phyloP scores from a whole-genome alignment of 2,888 invertebrate genomes.

The Pristionchus exspectatus region DNA sequence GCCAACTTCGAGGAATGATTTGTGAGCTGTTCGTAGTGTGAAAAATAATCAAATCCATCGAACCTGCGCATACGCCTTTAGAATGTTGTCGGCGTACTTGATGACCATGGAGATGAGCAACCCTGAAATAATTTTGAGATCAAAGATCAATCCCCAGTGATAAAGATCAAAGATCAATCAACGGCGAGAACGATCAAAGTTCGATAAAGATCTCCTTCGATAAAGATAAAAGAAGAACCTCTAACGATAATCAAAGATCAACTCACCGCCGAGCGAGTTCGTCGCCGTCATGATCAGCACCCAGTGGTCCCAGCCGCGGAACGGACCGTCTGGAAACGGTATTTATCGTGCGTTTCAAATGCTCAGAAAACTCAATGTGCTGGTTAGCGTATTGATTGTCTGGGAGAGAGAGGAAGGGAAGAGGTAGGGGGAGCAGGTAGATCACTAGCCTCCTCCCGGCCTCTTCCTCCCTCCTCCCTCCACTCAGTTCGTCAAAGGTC shows the following conservation, averaged over 20 bases:
- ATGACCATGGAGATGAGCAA: conserved; percentile 91
- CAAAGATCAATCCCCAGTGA: neutral
- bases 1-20: too few species aligned
- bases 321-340: conserved; percentile 71
- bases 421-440: too few species aligned
- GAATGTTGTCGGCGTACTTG: conserved; percentile 98
- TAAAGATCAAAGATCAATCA: neutral
- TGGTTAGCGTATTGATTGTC: too few species aligned
- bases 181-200: neutral
- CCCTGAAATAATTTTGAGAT: conserved; percentile 50
- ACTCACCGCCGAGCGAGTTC: conserved; percentile 72
- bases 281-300: conserved; percentile 75
- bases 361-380: too few species aligned
- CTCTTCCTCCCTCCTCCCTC: too few species aligned
- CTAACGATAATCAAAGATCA: neutral
- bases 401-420: too few species aligned
- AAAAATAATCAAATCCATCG: neutral
- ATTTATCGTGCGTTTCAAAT: too few species aligned
- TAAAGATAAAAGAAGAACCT: neutral
- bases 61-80: conserved; percentile 90
- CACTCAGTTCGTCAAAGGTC: too few species aligned
- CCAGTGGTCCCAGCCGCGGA: conserved; percentile 76
- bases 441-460: too few species aligned
- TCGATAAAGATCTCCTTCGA: too few species aligned
- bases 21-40: too few species aligned